Evolutionary conservation across 2,888 invertebrate genomes (phyloP), one percentile per base, ranked within the genome.

Genomic region (Cryptocheilus praepositus): DNA sequence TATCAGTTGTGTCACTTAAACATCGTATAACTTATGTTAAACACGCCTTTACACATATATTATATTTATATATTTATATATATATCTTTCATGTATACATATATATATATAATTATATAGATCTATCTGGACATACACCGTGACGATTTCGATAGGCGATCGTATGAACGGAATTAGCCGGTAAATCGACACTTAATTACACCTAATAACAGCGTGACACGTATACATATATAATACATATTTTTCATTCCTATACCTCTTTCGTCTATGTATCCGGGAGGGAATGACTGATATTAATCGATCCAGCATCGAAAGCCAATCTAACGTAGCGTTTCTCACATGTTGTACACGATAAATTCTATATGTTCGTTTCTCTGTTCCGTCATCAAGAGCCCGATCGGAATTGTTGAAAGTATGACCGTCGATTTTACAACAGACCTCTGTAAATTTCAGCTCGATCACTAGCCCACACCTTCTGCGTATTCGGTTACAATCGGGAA

Each of bases 161-260:
- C 54, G 54, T 64, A 28, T 49, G 59, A 54, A 19, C 28, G 44
- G 15, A 64, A 36, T 49, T 58, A 43, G 45, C 21, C 11, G 4
- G 54, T 16, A 16, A 49, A 59, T 56, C 56, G 56, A 56, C 25
- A 19, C n/a, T 28, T 65, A 59, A 46, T 64, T 60, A 65, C n/a
- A 19, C 46, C 65, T 65, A 65, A 45, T 46, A 60, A 65, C 25
- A 60, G 7, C 55, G 46, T 28, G 60, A 65, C 60, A 59, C 59
- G 56, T 59, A 64, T 62, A 65, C 67, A 49, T 70, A 51, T 64
- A 67, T 62, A 43, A 21, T 71, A 74, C 58, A 74, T 62, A 70
- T 49, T 63, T 36, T 11, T 18, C 45, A 16, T 61, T 36, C 21
- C 25, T 53, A 16, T 59, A 46, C 36, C 36, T 55, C n/a, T 36